A percentile compares a stretch with the other conserved stretches of the same genome.
These are phyloP conservation scores for Megalops cyprinoides DNA, from an alignment of 2,797 vertebrate genomes.

Conservation along the genomic window DNA sequence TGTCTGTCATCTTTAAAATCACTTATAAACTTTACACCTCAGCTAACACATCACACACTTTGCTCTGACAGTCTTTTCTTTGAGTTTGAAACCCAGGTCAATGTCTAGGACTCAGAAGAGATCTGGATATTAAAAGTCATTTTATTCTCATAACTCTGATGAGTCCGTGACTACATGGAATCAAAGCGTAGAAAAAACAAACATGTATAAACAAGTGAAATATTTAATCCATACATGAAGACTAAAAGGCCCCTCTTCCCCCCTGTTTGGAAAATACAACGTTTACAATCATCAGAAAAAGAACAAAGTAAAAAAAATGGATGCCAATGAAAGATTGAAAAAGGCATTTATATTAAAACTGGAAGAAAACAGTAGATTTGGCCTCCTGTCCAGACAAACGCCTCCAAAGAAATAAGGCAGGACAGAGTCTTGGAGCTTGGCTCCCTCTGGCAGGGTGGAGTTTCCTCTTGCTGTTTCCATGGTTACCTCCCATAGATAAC, in stretches of 20 bases:
- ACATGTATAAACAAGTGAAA: constrained; percentile 21
- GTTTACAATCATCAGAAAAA: constrained; percentile 12
- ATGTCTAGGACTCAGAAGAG: not conserved
- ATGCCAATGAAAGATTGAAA: not conserved
- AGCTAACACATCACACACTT: not conserved
- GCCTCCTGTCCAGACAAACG: not conserved
- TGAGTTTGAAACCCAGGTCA: too few relatives aligned
- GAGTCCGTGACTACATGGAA: constrained; percentile 17
- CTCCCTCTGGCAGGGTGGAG: not conserved
- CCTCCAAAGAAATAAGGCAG: not conserved
- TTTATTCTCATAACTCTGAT: constrained; percentile 30
- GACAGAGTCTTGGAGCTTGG: not conserved
- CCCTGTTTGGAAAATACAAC: not conserved
- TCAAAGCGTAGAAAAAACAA: constrained; percentile 7
- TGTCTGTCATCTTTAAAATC: not conserved
- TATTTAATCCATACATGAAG: not conserved
- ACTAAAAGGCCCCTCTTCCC: not conserved
- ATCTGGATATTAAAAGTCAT: constrained; percentile 23
- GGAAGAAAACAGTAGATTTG: not conserved
- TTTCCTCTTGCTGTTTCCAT: not conserved
- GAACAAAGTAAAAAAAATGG: not conserved
- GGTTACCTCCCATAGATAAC: not conserved
- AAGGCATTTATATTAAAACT: not conserved
- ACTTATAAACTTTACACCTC: not conserved
- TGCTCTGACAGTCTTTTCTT: too few relatives aligned